Percentiles rank a stretch among this genome's conserved stretches.
phyloP scores from a whole-genome alignment of 2,888 invertebrate species.

The Melinaea menophilus region DNA sequence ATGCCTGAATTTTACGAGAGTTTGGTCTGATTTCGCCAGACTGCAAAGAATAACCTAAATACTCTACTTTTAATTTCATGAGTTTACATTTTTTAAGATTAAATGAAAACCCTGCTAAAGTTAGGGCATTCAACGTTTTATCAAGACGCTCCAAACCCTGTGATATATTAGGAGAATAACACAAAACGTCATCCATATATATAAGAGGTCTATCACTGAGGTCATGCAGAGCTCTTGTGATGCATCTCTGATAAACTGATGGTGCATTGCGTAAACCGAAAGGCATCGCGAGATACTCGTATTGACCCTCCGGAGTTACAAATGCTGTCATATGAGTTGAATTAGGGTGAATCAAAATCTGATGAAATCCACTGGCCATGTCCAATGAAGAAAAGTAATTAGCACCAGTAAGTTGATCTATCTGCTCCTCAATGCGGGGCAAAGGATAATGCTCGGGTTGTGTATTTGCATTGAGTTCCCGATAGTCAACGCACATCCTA shows the following conservation, averaged over 20 bases:
- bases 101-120: constrained; percentile 28
- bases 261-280: constrained; percentile 35
- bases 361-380: constrained; percentile 23
- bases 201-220: constrained; percentile 20
- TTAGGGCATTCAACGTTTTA: constrained; percentile 15
- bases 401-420: not conserved
- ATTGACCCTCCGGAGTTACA: constrained; percentile 29
- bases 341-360: constrained; percentile 32
- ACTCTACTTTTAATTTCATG: constrained; percentile 28
- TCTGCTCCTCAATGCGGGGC: not conserved
- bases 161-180: constrained; percentile 17
- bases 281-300: constrained; percentile 29
- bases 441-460: not conserved
- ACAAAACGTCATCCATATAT: constrained; percentile 33
- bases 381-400: constrained; percentile 12
- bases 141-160: constrained; percentile 25
- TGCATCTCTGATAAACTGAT: constrained; percentile 43
- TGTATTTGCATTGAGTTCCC: not conserved
- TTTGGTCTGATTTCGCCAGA: constrained; percentile 29
- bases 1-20: constrained; percentile 27
- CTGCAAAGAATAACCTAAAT: constrained; percentile 24
- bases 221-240: constrained; percentile 33
- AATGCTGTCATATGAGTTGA: constrained; percentile 29
- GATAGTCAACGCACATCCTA: not conserved
- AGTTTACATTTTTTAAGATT: constrained; percentile 32